Base-by-base conservation (phyloP, 1,140 invertebrate species). In the Pantala flavescens region DNA sequence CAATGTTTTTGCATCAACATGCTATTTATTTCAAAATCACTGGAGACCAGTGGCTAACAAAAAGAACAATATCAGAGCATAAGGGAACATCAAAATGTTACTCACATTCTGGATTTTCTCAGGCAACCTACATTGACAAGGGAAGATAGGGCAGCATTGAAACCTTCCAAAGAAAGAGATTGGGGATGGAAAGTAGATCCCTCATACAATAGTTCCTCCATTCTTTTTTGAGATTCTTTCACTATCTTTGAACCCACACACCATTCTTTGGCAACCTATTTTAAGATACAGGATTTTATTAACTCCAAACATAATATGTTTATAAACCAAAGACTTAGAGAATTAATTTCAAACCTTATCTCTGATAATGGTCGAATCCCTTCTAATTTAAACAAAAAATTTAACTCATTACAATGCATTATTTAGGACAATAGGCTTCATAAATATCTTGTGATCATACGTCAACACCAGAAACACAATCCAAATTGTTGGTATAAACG, bases 51-150 rank as follows among this genome's bases (percentile, higher is more conserved):
- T 49, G 10, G 10, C 43, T 49, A 9, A 49, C 16, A 49, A 11
- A 49, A 49, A 49, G 9, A 49, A 49, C 16, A 49, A 11, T 49
- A 11, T 49, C 16, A 49, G 43, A 49, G 16, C 9, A 49, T 16
- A 11, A 49, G 43, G n/a, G 14, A 0, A 11, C 16, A 16, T 23
- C 55, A 71, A 23, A 16, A 75, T 3, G n/a, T 36, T 19, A 71
- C 75, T 76, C 71, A 76, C 75, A 43, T 63, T 42, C 71, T 74
- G 7, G 49, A 23, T 72, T 74, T 74, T 7, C 23, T 71, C 14
- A 76, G 21, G 7, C 63, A 73, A 24, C 71, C 73, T 0, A 76
- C 16, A 24, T 63, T 16, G 2, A 43, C 71, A 7, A 76, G 21
- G 10, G 75, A 73, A 14, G 71, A 43, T 12, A 76, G n/a, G 7